Percentiles rank a stretch among this genome's conserved stretches.
Conservation (phyloP, 1,140 invertebrate genomes). For the Bombus sibiricus region DNA sequence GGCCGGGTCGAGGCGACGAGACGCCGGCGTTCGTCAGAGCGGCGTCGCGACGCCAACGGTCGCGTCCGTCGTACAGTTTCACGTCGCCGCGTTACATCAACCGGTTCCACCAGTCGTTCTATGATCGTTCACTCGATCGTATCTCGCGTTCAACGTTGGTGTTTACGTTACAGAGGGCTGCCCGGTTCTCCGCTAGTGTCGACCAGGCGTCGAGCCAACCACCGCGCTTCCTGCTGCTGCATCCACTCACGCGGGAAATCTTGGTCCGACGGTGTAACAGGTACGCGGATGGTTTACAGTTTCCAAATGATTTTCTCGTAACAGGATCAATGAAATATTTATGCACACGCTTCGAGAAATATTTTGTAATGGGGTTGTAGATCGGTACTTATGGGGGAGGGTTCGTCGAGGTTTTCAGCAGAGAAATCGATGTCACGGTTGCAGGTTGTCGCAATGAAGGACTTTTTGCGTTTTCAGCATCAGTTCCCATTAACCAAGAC, state of each 20-base stretch:
- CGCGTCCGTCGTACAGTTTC: conserved; percentile 61
- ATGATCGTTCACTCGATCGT: background rate
- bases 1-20: conserved; percentile 73
- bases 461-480: background rate
- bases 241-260: conserved; percentile 6
- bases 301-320: background rate
- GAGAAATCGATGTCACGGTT: background rate
- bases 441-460: background rate
- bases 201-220: too few relatives aligned
- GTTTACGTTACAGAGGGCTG: conserved; percentile 23
- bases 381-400: background rate
- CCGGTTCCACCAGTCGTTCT: background rate
- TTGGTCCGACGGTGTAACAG: conserved; percentile 58
- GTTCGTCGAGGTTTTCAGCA: background rate
- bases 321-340: background rate
- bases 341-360: too few relatives aligned
- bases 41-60: conserved; percentile 74
- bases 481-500: too few relatives aligned
- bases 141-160: background rate
- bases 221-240: background rate
- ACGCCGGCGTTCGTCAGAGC: conserved; percentile 75
- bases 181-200: too few relatives aligned
- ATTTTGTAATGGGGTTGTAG: too few relatives aligned
- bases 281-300: conserved; percentile 34
- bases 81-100: background rate